Percentiles rank a stretch among this genome's conserved stretches.
phyloP scores from a whole-genome alignment of 2,797 vertebrate genomes.

The Lepilemur ruficaudatus region DNA sequence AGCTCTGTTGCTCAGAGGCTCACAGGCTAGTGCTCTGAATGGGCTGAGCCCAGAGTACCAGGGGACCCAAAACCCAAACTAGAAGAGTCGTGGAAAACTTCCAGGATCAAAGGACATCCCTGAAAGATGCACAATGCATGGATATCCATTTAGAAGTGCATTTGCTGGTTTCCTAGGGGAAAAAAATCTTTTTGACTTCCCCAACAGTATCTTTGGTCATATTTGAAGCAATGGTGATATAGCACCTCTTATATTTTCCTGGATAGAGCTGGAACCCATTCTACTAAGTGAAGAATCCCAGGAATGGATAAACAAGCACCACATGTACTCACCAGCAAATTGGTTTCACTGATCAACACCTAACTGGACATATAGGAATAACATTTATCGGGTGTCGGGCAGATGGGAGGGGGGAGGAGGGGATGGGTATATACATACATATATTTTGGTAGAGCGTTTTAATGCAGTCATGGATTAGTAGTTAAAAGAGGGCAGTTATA shows the following conservation, averaged over 20 bases:
- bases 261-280: too few relatives aligned
- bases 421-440: too few relatives aligned
- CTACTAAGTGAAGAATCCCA: too few relatives aligned
- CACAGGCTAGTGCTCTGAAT: not conserved
- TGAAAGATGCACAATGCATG: not conserved
- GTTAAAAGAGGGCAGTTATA: not conserved
- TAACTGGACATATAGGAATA: too few relatives aligned
- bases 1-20: not conserved
- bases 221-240: not conserved
- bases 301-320: too few relatives aligned
- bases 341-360: too few relatives aligned
- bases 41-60: not conserved
- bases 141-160: not conserved
- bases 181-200: not conserved
- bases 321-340: too few relatives aligned
- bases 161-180: not conserved
- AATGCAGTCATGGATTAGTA: not conserved
- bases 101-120: not conserved
- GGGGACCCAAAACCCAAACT: not conserved
- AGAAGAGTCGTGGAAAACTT: not conserved
- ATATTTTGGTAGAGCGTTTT: conserved; percentile 14
- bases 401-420: too few relatives aligned
- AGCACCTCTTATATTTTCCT: too few relatives aligned
- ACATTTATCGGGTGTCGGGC: too few relatives aligned
- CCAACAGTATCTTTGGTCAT: not conserved